Evolutionary conservation across 1,140 invertebrate genomes (phyloP).

Genomic region (Microvelia longipes): DNA sequence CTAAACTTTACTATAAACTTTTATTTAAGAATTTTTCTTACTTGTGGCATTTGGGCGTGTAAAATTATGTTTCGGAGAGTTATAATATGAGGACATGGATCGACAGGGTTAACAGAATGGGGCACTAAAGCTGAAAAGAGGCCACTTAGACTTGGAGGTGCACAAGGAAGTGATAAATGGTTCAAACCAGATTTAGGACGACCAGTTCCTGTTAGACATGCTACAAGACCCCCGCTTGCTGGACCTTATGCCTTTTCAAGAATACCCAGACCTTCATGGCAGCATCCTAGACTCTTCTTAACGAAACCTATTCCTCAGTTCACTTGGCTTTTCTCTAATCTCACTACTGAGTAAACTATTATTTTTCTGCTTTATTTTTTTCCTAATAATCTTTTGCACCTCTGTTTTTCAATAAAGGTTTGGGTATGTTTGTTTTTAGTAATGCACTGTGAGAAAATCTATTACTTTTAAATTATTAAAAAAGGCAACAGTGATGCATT

Average conservation of each 20-base stretch:
- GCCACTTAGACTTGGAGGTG: constrained; percentile 32
- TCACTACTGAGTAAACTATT: constrained; percentile 51
- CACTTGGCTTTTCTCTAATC: constrained; percentile 73
- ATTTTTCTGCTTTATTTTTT: constrained; percentile 14
- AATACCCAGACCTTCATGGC: constrained; percentile 61
- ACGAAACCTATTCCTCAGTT: constrained; percentile 38
- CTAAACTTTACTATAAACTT: too few relatives aligned
- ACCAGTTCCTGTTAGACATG: constrained; percentile 35
- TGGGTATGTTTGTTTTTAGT: too few relatives aligned
- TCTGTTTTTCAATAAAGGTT: too few relatives aligned
- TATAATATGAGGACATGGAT: not conserved
- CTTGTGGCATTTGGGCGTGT: not conserved
- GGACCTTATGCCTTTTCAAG: constrained; percentile 81
- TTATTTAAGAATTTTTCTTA: too few relatives aligned
- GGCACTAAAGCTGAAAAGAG: constrained; percentile 32
- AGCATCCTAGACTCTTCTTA: constrained; percentile 61
- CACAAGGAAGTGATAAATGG: constrained; percentile 35
- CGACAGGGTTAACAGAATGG: constrained; percentile 14
- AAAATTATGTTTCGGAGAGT: too few relatives aligned
- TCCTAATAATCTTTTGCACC: constrained; percentile 13
- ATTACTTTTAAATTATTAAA: too few relatives aligned
- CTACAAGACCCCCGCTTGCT: constrained; percentile 61
- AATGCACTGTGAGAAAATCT: too few relatives aligned
- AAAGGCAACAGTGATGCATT: too few relatives aligned
- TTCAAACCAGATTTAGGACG: constrained; percentile 42